Evolutionary conservation across 2,888 invertebrate species (phyloP).

Genomic region (Spicauda simplicius): DNA sequence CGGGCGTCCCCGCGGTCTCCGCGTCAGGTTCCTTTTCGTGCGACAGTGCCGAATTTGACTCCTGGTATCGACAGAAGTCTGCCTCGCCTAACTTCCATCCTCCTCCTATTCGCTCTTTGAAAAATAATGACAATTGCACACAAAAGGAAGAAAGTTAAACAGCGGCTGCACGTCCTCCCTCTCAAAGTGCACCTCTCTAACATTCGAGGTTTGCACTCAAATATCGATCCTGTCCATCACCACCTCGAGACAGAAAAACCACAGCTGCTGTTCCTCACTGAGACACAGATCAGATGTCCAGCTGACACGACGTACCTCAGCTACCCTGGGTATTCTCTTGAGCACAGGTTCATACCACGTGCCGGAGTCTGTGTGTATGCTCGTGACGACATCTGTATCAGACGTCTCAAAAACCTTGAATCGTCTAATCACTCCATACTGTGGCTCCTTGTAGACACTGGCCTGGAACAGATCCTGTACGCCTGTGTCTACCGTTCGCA

Average conservation of each 20-base stretch:
- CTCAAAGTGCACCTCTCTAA: no score
- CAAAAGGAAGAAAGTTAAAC: no score
- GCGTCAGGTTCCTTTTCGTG: no score
- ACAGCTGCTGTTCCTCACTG: conserved; percentile 25
- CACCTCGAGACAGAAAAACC: conserved; percentile 18
- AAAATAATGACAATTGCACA: no score
- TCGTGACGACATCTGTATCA: neutral
- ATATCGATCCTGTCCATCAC: neutral
- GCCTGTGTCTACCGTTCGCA: conserved; percentile 87
- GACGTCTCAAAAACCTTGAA: neutral
- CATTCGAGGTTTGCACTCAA: no score
- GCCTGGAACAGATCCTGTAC: neutral
- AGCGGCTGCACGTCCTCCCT: no score
- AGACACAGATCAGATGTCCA: conserved; percentile 33
- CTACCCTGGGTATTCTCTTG: conserved; percentile 29
- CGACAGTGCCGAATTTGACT: no score
- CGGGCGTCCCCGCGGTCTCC: no score
- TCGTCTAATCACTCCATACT: conserved; percentile 52
- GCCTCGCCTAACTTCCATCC: no score
- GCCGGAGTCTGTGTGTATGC: conserved; percentile 9
- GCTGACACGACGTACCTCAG: conserved; percentile 17
- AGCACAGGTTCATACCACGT: conserved; percentile 19
- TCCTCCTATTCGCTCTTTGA: no score
- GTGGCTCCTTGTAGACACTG: neutral
- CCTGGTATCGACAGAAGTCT: no score